phyloP scores from a whole-genome alignment of 2,888 invertebrate genomes.

The Peribatodes rhomboidaria region DNA sequence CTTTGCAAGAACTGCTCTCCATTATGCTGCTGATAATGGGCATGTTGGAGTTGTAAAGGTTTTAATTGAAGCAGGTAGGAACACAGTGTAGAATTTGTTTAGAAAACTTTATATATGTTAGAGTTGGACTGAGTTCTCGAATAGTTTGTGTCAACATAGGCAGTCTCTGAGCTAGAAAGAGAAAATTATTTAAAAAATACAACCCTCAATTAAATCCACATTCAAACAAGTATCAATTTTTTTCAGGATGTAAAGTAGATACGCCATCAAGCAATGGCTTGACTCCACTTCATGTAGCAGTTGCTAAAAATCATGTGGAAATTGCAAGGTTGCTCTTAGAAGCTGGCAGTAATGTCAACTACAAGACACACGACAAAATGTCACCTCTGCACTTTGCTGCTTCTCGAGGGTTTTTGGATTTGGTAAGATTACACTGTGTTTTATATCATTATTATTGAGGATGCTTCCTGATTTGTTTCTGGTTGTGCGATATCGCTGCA shows the following conservation, averaged over 20 bases:
- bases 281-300: constrained; percentile 90
- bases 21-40: constrained; percentile 91
- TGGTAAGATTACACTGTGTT: constrained; percentile 67
- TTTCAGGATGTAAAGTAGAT: constrained; percentile 87
- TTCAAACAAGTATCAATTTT: not conserved
- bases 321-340: constrained; percentile 85
- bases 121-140: too few species aligned
- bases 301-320: constrained; percentile 84
- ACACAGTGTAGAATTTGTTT: too few species aligned
- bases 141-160: not conserved
- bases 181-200: too few species aligned
- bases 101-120: too few species aligned
- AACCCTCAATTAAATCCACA: not conserved
- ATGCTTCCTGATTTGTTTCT: too few species aligned
- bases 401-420: constrained; percentile 82
- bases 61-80: constrained; percentile 87
- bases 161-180: not conserved
- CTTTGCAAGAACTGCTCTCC: constrained; percentile 89
- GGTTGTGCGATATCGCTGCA: too few species aligned
- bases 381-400: constrained; percentile 89
- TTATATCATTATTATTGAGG: too few species aligned
- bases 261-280: constrained; percentile 88
- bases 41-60: constrained; percentile 87
- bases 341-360: constrained; percentile 87
- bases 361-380: constrained; percentile 87